Evolutionary conservation across 1,140 invertebrate species (phyloP).

Genomic region (Wasmannia auropunctata): DNA sequence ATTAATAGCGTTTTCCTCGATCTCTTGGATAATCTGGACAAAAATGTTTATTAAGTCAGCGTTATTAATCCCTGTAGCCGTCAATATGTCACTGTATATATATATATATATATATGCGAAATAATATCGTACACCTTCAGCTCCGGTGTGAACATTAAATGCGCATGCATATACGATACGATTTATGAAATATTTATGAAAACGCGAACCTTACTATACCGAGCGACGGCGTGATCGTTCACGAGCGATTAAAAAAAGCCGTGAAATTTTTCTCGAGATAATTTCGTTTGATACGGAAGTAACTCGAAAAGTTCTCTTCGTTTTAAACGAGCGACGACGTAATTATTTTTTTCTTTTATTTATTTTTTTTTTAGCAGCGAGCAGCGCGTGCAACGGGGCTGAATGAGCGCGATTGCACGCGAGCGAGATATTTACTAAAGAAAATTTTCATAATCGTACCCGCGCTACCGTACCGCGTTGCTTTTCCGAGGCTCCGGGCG

Average conservation of each 20-base stretch:
- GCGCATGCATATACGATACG: not conserved
- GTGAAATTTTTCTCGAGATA: conserved; percentile 24
- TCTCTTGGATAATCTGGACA: not conserved
- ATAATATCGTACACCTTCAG: not conserved
- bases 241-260: conserved; percentile 27
- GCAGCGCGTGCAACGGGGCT: conserved; percentile 52
- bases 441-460: conserved; percentile 71
- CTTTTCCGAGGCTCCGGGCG: conserved; percentile 78
- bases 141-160: not conserved
- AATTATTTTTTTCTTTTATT: conserved; percentile 64
- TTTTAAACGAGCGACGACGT: conserved; percentile 60
- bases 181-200: conserved; percentile 45
- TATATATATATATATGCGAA: not conserved
- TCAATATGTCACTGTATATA: not conserved
- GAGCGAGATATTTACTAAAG: conserved; percentile 70
- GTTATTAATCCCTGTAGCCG: not conserved
- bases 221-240: not conserved
- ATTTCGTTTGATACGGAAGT: conserved; percentile 58
- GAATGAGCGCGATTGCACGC: conserved; percentile 37
- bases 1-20: conserved; percentile 7
- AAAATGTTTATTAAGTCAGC: not conserved
- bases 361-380: conserved; percentile 36
- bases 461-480: conserved; percentile 42
- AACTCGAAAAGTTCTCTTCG: conserved; percentile 30
- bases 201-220: not conserved